Percentiles rank a stretch among this genome's conserved stretches.
Evolutionary conservation across 2,113 vertebrate species (phyloP).

Genomic region (Ceyx cyanopectus): DNA sequence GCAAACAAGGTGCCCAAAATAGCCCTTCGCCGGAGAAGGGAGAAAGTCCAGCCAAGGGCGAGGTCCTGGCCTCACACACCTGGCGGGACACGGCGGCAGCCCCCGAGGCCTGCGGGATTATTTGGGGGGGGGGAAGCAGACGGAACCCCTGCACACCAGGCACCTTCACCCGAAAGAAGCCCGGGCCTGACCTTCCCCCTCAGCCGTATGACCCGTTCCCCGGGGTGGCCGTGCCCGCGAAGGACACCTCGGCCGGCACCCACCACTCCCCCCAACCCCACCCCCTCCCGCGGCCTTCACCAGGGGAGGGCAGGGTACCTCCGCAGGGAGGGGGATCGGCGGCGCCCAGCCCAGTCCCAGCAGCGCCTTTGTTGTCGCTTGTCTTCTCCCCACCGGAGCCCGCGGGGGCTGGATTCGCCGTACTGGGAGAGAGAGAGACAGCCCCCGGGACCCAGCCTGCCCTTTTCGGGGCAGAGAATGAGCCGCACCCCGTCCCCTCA

Average conservation of each 20-base stretch:
- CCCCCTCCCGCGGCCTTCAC: not conserved
- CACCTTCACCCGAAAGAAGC: not conserved
- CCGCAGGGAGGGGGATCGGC: not conserved
- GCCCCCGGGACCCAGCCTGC: not conserved
- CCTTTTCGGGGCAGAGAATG: not conserved
- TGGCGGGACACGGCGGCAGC: not conserved
- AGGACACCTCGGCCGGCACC: not conserved
- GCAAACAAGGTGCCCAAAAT: not conserved
- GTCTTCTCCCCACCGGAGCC: not conserved
- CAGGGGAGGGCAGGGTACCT: not conserved
- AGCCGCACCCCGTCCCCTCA: not conserved
- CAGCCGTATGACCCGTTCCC: not conserved
- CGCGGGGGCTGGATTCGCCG: not conserved
- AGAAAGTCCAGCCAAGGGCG: not conserved
- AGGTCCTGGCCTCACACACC: not conserved
- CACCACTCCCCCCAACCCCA: too few species aligned
- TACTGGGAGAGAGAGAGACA: not conserved
- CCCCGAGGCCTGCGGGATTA: not conserved
- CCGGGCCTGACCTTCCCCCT: not conserved
- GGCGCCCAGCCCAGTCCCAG: not conserved
- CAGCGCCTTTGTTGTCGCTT: slow-evolving; percentile 14
- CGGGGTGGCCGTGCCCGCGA: not conserved
- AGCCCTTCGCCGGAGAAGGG: not conserved
- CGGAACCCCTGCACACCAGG: not conserved
- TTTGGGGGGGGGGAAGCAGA: too few species aligned